Base-by-base conservation (phyloP, 2,797 vertebrate species). In the Semotilus atromaculatus region DNA sequence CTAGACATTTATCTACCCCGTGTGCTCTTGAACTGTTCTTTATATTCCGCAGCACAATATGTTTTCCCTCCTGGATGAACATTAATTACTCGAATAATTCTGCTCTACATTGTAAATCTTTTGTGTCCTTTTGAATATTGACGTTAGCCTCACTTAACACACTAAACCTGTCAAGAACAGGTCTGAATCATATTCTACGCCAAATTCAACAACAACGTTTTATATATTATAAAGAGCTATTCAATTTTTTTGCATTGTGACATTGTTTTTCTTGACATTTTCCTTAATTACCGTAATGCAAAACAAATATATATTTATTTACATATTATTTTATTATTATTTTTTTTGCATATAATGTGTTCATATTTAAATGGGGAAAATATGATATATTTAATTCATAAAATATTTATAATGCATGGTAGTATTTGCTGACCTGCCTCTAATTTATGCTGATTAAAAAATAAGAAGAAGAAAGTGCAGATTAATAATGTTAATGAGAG, bases 51-150 rank as follows among this genome's bases (percentile, higher is more conserved):
- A 11, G 36, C 2, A 40, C 75, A 40, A 34, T 60, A 66, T 79
- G 60, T 66, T 60, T 66, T 64, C 10, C 60, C 26, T 79, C 40
- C 10, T 66, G 58, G 11, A 66, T 64, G 60, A 77, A 77, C 75
- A 77, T 77, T 77, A 77, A 77, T 60, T 43, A 60, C 55, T 26
- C 0, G 0, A 40, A 29, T 77, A 60, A 77, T 5, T 58, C 51
- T 62, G 55, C 36, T 77, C 55, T 29, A 26, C 8, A n/a, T 77
- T 60, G 75, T 77, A 19, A 40, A 43, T 77, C 55, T 36, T 75
- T 36, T 40, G 55, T 77, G 75, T 76, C 73, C 73, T 76, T 77
- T 53, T 40, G 36, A 60, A 77, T 77, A 26, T 77, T 77, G 21
- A 40, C 0, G 4, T 26, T 26, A 77, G 8, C 16, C 2, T 60